Base-by-base conservation (phyloP, 1,140 invertebrate genomes). In the Sitophilus oryzae region DNA sequence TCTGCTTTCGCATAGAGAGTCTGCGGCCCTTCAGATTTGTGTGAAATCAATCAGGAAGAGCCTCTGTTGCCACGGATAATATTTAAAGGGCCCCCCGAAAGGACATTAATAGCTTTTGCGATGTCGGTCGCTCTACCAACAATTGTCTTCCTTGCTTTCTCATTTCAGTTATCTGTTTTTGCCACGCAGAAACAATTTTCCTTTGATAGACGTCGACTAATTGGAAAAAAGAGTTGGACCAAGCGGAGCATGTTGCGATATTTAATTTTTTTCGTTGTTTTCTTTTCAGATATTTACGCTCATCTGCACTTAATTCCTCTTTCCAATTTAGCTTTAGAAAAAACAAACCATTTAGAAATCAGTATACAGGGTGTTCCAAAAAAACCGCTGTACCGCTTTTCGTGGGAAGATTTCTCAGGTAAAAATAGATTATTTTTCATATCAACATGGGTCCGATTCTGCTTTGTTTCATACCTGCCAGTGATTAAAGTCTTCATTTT, bases 11-110 rank as follows among this genome's bases (percentile, higher is more conserved):
- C 53, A 56, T 56, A 50, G 5, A 30, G 25, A 44, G 25, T 37
- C 21, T 34, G n/a, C n/a, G n/a, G n/a, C 54, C 54, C 38, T 41
- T 41, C 43, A 30, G 36, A 47, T 55, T 55, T 48, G 52, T 55
- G 52, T 34, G 52, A 48, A 55, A 55, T 55, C 52, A 55, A 55
- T 55, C 52, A 55, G 38, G 38, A 35, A 16, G n/a, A n/a, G n/a
- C n/a, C n/a, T n/a, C 45, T 40, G 52, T 42, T 45, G 34, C 38
- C 15, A 23, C 9, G 16, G 37, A 55, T 48, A 35, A 48, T 55
- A 55, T 55, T 55, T 55, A 48, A 43, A 42, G 45, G 44, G 30
- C 52, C 43, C 19, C n/a, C n/a, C n/a, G n/a, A n/a, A 3, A 10
- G 3, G 20, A 41, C 40, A 55, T 55, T 55, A 55, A 55, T 55